Conservation (phyloP, 2,113 vertebrate species). For the Notothenia coriiceps region DNA sequence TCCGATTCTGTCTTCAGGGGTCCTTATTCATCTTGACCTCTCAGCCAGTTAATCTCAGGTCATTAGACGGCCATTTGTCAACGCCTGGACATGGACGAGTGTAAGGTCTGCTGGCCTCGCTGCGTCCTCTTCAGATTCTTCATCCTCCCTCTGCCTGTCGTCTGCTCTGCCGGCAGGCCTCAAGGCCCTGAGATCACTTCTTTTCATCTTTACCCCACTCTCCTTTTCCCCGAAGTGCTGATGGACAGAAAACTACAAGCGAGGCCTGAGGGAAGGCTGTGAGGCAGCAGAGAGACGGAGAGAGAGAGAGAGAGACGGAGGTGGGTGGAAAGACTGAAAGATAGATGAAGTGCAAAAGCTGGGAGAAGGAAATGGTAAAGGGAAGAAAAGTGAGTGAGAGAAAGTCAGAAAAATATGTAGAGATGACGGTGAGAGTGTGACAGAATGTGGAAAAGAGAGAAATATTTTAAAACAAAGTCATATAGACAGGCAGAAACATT, state of each 20-base stretch:
- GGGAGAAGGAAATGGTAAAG: background rate
- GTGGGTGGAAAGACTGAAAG: background rate
- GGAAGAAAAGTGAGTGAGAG: background rate
- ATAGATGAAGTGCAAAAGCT: background rate
- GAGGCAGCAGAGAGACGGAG: constrained; percentile 37
- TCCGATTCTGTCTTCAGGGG: constrained; percentile 22
- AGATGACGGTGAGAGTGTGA: background rate
- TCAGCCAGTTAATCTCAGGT: constrained; percentile 73
- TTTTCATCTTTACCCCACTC: constrained; percentile 44
- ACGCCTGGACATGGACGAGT: constrained; percentile 29
- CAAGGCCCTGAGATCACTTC: constrained; percentile 45
- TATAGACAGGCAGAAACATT: too few species aligned
- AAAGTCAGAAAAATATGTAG: background rate
- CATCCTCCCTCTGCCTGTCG: constrained; percentile 8
- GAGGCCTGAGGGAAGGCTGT: constrained; percentile 62
- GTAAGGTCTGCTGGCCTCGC: constrained; percentile 46
- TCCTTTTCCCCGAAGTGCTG: constrained; percentile 74
- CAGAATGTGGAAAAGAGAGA: background rate
- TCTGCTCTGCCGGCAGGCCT: constrained; percentile 48
- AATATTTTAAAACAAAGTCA: background rate
- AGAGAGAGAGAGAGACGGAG: background rate
- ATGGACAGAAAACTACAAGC: constrained; percentile 71
- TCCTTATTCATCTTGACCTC: constrained; percentile 63
- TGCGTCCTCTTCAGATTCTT: constrained; percentile 16
- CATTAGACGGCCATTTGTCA: constrained; percentile 75